A percentile compares a stretch with the other conserved stretches of the same genome.
phyloP scores from a whole-genome alignment of 2,113 vertebrate species.

The Odocoileus virginianus region DNA sequence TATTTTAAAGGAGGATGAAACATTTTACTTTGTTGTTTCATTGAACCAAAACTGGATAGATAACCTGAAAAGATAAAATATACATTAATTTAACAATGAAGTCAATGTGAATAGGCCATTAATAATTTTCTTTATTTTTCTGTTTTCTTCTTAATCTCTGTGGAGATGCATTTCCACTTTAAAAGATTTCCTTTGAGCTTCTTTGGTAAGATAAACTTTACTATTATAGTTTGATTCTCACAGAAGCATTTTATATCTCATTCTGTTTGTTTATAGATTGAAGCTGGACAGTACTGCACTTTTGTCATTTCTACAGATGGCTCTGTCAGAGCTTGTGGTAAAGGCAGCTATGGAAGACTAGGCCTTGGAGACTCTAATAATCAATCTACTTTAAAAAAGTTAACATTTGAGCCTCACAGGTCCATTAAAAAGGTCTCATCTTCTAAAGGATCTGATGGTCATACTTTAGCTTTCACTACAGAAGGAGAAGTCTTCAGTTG shows the following conservation, averaged over 20 bases:
- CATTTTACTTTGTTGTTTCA: conserved; percentile 39
- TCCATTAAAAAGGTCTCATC: conserved; percentile 90
- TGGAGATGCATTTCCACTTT: not conserved
- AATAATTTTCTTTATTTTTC: conserved; percentile 20
- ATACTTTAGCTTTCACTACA: conserved; percentile 88
- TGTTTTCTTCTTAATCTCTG: not conserved
- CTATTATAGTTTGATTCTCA: not conserved
- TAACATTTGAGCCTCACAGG: conserved; percentile 89
- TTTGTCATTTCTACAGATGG: conserved; percentile 90
- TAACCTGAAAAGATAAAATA: conserved; percentile 15
- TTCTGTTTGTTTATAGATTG: conserved; percentile 79
- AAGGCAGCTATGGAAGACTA: conserved; percentile 89
- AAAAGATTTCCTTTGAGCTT: conserved; percentile 21
- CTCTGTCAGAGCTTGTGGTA: conserved; percentile 89
- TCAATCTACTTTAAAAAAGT: conserved; percentile 89
- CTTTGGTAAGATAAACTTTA: conserved; percentile 26
- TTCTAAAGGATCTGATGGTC: conserved; percentile 90
- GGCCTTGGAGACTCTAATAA: conserved; percentile 90
- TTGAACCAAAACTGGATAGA: not conserved
- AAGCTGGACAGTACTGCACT: conserved; percentile 90
- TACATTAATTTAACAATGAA: not conserved
- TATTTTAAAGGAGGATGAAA: not conserved
- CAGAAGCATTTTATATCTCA: conserved; percentile 14
- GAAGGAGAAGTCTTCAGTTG: conserved; percentile 91
- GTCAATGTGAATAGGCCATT: not conserved